phyloP scores from a whole-genome alignment of 2,797 vertebrate species.

The Tapera naevia region DNA sequence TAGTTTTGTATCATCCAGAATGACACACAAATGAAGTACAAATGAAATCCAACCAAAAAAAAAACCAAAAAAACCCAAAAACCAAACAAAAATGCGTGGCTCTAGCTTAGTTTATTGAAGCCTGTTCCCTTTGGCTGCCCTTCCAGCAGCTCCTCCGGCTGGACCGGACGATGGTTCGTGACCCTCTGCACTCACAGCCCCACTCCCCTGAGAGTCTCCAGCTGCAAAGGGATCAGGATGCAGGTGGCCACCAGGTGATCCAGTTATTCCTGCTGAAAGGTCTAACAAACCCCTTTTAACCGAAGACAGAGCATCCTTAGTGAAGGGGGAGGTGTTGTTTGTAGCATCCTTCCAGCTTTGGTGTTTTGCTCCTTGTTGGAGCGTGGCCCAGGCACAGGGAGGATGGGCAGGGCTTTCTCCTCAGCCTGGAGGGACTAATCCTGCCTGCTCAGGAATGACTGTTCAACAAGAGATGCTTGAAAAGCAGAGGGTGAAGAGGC shows the following conservation, averaged over 20 bases:
- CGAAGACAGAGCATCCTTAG: not conserved
- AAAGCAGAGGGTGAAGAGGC: not conserved
- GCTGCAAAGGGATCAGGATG: not conserved
- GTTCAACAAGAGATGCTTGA: not conserved
- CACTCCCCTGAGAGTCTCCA: not conserved
- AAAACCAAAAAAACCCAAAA: not conserved
- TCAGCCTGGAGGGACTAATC: not conserved
- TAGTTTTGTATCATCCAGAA: constrained; percentile 11
- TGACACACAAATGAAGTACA: not conserved
- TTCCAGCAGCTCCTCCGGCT: not conserved
- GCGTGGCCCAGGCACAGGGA: accelerated
- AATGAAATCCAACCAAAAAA: not conserved
- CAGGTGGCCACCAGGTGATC: not conserved
- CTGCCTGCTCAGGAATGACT: not conserved
- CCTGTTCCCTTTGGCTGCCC: not conserved
- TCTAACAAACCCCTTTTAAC: not conserved
- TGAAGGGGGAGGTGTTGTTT: accelerated
- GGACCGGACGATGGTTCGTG: accelerated
- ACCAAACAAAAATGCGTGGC: not conserved
- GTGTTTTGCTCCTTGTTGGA: accelerated
- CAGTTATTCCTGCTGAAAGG: not conserved
- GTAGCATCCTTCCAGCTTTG: not conserved
- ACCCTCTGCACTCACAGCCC: accelerated
- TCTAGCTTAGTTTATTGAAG: not conserved
- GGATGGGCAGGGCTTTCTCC: not conserved